These are phyloP conservation scores for Typhlichthys eigenmanni DNA, from an alignment of 2,797 vertebrate genomes.

Conservation along the genomic window DNA sequence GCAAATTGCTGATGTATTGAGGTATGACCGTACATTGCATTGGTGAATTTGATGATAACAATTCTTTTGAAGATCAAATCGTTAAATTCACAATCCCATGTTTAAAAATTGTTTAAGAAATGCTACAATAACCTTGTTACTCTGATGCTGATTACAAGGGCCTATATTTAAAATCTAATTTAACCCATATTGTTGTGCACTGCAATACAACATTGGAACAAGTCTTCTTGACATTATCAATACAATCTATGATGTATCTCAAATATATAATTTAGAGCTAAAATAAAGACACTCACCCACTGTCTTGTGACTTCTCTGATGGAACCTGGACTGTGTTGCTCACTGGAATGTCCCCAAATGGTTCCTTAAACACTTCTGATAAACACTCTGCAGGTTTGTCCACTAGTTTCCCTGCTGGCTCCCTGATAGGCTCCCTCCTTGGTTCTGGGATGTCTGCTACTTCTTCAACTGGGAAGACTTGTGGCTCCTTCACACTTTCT, in stretches of 20 bases:
- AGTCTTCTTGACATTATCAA: not conserved
- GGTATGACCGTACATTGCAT: too few species aligned
- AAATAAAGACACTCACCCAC: slow-evolving; percentile 58
- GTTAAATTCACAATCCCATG: too few species aligned
- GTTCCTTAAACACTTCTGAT: slow-evolving; percentile 20
- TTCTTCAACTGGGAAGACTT: not conserved
- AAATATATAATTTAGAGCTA: not conserved
- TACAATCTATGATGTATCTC: too few species aligned
- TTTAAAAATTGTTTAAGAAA: too few species aligned
- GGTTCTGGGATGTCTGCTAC: not conserved
- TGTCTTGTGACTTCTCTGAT: slow-evolving; percentile 47
- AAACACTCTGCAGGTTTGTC: slow-evolving; percentile 31
- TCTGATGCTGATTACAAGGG: too few species aligned
- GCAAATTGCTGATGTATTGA: too few species aligned
- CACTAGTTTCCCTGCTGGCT: slow-evolving; percentile 11
- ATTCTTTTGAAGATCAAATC: too few species aligned
- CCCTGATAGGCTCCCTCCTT: slow-evolving; percentile 8
- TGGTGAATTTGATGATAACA: too few species aligned
- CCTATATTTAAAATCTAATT: too few species aligned
- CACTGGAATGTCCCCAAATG: slow-evolving; percentile 26
- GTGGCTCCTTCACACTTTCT: not conserved
- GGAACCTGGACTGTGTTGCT: slow-evolving; percentile 32
- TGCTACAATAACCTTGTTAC: too few species aligned
- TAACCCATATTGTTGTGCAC: too few species aligned
- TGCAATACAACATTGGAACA: not conserved